phyloP scores from a whole-genome alignment of 1,140 invertebrate species.

The Orius laevigatus region DNA sequence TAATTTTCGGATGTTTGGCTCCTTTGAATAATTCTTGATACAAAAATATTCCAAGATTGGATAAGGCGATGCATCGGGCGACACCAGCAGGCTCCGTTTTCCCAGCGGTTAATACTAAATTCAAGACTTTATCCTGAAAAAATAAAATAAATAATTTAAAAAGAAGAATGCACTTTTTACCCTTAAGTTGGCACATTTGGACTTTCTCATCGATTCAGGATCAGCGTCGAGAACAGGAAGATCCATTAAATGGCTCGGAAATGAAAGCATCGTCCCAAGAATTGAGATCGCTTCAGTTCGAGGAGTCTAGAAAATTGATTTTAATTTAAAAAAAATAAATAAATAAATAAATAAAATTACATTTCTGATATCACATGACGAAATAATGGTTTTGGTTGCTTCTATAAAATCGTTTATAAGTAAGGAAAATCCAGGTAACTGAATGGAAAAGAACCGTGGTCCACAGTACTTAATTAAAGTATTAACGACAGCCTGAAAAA shows the following conservation, averaged over 20 bases:
- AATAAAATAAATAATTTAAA: constrained; percentile 12
- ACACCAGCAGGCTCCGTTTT: constrained; percentile 73
- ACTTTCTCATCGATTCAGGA: constrained; percentile 34
- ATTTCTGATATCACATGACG: constrained; percentile 56
- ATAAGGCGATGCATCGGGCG: constrained; percentile 77
- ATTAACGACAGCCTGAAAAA: constrained; percentile 41
- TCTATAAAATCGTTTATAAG: constrained; percentile 79
- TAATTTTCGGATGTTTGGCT: constrained; percentile 47
- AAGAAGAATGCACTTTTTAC: constrained; percentile 28
- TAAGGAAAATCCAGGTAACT: constrained; percentile 74
- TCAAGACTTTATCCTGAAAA: constrained; percentile 70
- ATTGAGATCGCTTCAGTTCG: constrained; percentile 83
- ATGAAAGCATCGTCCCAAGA: constrained; percentile 66
- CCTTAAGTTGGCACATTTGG: constrained; percentile 59
- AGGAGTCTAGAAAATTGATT: constrained; percentile 43
- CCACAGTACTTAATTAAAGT: constrained; percentile 53
- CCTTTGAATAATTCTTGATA: constrained; percentile 56
- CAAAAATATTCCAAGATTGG: constrained; percentile 70
- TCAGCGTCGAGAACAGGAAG: constrained; percentile 69
- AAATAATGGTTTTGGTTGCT: constrained; percentile 72
- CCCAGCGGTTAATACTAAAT: constrained; percentile 69
- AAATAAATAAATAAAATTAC: constrained; percentile 33
- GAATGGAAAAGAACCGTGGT: constrained; percentile 68
- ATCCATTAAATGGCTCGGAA: constrained; percentile 57
- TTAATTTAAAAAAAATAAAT: too few relatives aligned